Conservation (phyloP, 1,140 invertebrate species). For the Planococcus citri region DNA sequence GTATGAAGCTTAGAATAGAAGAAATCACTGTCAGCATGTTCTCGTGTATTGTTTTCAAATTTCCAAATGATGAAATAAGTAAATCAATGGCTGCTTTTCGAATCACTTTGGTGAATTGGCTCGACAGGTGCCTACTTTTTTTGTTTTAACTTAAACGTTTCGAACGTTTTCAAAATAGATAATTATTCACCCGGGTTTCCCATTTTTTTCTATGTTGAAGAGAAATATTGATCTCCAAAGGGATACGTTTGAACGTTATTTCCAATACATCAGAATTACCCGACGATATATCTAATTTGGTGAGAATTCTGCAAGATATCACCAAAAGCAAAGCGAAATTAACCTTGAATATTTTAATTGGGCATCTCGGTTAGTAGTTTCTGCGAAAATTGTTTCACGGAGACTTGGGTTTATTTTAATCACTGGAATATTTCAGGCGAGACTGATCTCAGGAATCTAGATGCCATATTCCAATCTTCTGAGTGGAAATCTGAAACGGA, state of each 20-base stretch:
- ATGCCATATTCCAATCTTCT: too few species aligned
- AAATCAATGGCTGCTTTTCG: background rate
- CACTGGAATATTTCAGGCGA: too few species aligned
- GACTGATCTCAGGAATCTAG: too few species aligned
- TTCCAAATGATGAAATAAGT: background rate
- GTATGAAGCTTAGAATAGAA: background rate
- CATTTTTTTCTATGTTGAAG: background rate
- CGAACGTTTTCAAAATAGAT: too few species aligned
- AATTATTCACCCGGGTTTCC: too few species aligned
- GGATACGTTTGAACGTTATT: background rate
- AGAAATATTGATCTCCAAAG: background rate
- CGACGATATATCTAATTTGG: background rate
- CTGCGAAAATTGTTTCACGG: too few species aligned
- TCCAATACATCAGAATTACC: background rate
- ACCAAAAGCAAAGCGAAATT: background rate
- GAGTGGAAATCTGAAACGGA: too few species aligned
- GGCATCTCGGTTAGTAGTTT: background rate
- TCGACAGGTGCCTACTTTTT: background rate
- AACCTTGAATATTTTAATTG: background rate
- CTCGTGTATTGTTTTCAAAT: background rate
- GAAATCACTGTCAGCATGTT: background rate
- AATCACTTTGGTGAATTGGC: background rate
- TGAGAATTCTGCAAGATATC: background rate
- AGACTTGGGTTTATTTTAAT: too few species aligned
- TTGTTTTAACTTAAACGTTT: too few species aligned